Evolutionary conservation across 2,888 invertebrate genomes (phyloP).

Genomic region (Phrixothrix hirtus): DNA sequence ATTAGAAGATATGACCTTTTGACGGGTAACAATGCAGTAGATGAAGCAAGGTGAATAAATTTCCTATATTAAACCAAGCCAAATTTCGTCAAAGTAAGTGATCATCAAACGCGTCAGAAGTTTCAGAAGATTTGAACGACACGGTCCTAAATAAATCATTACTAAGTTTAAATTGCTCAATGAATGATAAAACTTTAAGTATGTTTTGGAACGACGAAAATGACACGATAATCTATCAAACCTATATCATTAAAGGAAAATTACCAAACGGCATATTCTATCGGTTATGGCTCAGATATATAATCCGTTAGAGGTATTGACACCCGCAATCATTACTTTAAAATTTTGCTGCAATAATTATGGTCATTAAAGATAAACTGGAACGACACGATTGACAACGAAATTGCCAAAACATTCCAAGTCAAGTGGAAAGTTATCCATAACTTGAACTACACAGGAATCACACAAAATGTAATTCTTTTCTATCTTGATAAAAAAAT

Average conservation of each 20-base stretch:
- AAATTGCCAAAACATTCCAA: slow-evolving; percentile 1
- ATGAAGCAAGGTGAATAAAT: slow-evolving; percentile 7
- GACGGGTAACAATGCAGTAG: slow-evolving; percentile 14
- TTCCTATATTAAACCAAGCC: slow-evolving; percentile 3
- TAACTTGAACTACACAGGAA: slow-evolving; percentile 3
- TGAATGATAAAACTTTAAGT: background rate
- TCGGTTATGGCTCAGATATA: slow-evolving; percentile 11
- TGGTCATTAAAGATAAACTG: slow-evolving; percentile 14
- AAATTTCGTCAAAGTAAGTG: slow-evolving; percentile 11
- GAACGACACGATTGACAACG: slow-evolving; percentile 8
- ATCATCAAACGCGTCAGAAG: too few species aligned
- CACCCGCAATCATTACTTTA: slow-evolving; percentile 1
- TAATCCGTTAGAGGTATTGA: slow-evolving; percentile 30
- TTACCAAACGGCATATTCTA: slow-evolving; percentile 8
- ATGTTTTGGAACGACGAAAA: background rate
- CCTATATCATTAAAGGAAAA: slow-evolving; percentile 11
- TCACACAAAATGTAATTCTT: slow-evolving; percentile 4
- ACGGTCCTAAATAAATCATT: background rate
- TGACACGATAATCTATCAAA: slow-evolving; percentile 23
- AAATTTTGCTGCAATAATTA: slow-evolving; percentile 15
- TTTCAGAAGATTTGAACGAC: background rate
- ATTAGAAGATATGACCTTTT: slow-evolving; percentile 24
- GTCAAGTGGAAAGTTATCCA: background rate
- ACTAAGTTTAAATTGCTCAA: background rate
- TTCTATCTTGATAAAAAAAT: background rate